A percentile compares a stretch with the other conserved stretches of the same genome.
Conservation (phyloP, 2,888 invertebrate species). For the Saturnia pavonia region DNA sequence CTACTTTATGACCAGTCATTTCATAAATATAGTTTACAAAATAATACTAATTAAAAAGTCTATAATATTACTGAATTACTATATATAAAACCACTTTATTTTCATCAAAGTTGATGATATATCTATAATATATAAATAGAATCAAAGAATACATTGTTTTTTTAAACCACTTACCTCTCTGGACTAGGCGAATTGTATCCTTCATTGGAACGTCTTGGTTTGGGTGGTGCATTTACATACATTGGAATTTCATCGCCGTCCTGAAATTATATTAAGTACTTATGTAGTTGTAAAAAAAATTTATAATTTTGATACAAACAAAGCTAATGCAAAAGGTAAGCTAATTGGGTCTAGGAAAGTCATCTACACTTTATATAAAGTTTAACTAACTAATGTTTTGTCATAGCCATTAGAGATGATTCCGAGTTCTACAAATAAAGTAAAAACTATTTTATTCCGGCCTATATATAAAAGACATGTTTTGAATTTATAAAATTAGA, state of each 20-base stretch:
- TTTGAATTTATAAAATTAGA: too few relatives aligned
- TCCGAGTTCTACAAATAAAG: background rate
- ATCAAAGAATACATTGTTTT: background rate
- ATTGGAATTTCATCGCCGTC: slow-evolving; percentile 81
- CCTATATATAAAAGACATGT: background rate
- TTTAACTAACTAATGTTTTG: background rate
- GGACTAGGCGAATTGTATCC: slow-evolving; percentile 89
- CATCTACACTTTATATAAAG: background rate
- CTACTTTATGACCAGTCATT: background rate
- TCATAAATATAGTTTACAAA: background rate
- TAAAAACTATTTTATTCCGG: background rate
- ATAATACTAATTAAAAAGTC: background rate
- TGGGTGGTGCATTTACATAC: slow-evolving; percentile 95
- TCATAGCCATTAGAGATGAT: background rate
- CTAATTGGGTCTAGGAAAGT: background rate
- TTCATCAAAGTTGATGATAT: background rate
- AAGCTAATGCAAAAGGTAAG: background rate
- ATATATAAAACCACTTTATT: background rate
- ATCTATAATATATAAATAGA: background rate
- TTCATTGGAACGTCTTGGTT: slow-evolving; percentile 90
- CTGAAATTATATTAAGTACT: slow-evolving; percentile 37
- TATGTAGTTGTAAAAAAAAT: slow-evolving; percentile 4
- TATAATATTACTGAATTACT: background rate
- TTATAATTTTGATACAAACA: background rate
- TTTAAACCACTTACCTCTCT: slow-evolving; percentile 75